Evolutionary conservation across 2,888 invertebrate genomes (phyloP).

Genomic region (Mesorhabditis spiculigera): DNA sequence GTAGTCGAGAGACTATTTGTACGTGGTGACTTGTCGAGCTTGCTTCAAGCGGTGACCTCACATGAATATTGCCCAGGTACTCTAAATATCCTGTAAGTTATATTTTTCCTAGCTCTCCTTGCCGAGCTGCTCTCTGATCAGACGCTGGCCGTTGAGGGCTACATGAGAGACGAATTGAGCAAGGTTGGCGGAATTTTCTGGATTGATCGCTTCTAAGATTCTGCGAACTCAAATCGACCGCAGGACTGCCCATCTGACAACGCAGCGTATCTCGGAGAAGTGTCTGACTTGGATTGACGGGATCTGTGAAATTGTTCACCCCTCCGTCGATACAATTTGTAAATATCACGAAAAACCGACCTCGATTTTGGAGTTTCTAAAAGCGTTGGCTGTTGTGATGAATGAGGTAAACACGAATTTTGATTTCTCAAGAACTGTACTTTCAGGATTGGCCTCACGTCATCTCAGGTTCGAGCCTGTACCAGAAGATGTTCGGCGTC

Average conservation of each 20-base stretch:
- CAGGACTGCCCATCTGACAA: constrained; percentile 24
- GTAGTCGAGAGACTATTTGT: constrained; percentile 35
- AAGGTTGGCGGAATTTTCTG: neutral
- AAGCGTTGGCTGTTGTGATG: constrained; percentile 39
- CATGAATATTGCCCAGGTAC: constrained; percentile 29
- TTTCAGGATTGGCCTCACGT: constrained; percentile 43
- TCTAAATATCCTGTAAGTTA: neutral
- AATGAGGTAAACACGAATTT: constrained; percentile 20
- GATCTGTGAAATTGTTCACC: constrained; percentile 33
- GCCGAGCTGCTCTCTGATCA: neutral
- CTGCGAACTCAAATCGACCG: constrained; percentile 7
- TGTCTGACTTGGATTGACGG: constrained; percentile 29
- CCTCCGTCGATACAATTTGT: constrained; percentile 41
- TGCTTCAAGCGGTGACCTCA: constrained; percentile 30
- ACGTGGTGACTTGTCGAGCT: constrained; percentile 30
- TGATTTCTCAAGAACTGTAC: neutral
- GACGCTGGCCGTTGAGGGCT: neutral
- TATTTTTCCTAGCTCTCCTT: neutral
- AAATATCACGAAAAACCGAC: constrained; percentile 47
- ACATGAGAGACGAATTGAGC: neutral
- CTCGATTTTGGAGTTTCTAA: constrained; percentile 47
- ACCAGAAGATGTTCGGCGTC: constrained; percentile 25
- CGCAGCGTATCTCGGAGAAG: constrained; percentile 17
- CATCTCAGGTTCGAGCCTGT: constrained; percentile 25
- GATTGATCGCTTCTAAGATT: neutral